Evolutionary conservation across 2,113 vertebrate species (phyloP).

Genomic region (Butorides virescens): DNA sequence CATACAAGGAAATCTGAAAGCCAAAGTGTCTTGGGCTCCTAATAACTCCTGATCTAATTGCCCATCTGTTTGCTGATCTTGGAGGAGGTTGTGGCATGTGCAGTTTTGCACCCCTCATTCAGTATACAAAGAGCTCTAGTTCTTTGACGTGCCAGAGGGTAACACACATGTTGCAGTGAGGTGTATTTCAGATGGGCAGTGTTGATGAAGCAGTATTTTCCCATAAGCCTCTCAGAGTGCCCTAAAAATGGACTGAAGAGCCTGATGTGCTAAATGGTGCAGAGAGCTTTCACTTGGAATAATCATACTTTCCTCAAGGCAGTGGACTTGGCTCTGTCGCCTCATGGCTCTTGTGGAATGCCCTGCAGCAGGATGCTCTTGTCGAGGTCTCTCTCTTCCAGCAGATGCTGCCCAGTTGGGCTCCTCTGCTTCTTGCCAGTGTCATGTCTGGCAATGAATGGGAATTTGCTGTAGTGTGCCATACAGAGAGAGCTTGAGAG

Average conservation of each 20-base stretch:
- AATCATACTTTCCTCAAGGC: neutral
- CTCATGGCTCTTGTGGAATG: neutral
- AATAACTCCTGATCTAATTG: neutral
- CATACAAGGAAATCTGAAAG: neutral
- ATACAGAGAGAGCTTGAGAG: neutral
- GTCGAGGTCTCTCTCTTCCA: neutral
- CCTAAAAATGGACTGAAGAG: neutral
- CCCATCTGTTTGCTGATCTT: neutral
- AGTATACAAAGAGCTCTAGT: neutral
- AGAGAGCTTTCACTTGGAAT: neutral
- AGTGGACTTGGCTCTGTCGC: neutral
- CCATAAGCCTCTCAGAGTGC: neutral
- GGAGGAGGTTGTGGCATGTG: neutral
- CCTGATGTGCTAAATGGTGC: neutral
- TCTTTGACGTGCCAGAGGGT: neutral
- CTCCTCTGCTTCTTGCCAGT: slow-evolving; percentile 18
- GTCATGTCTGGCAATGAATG: neutral
- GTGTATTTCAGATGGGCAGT: neutral
- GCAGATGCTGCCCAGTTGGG: neutral
- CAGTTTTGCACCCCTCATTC: neutral
- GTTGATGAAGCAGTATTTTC: neutral
- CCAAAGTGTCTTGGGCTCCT: neutral
- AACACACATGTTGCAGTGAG: neutral
- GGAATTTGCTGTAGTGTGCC: neutral
- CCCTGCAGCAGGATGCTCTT: neutral